A percentile compares a stretch with the other conserved stretches of the same genome.
These are phyloP conservation scores for Onychomys torridus DNA, from an alignment of 2,797 vertebrate genomes.

Conservation along the genomic window DNA sequence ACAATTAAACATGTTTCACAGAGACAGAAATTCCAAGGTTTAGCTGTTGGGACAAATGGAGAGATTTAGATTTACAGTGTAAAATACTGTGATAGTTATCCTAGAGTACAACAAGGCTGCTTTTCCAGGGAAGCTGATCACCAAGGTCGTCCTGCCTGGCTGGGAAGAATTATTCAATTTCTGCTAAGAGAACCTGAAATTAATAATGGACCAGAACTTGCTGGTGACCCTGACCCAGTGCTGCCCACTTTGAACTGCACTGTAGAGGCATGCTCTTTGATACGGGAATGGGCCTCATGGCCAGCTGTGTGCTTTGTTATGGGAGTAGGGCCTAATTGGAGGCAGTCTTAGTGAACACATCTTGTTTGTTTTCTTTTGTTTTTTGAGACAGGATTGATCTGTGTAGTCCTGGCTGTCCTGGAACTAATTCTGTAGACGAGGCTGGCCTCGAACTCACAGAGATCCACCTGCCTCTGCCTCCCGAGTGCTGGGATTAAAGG, in stretches of 20 bases:
- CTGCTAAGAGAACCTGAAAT: background rate
- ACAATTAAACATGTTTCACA: background rate
- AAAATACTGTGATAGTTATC: background rate
- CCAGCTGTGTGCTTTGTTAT: background rate
- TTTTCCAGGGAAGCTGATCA: background rate
- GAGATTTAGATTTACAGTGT: background rate
- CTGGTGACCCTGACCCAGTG: background rate
- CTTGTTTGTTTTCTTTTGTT: background rate
- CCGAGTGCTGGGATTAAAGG: too few relatives aligned
- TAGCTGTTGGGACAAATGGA: background rate
- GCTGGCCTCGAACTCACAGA: background rate
- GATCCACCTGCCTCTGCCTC: background rate
- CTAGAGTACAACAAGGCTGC: background rate
- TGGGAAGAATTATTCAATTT: background rate
- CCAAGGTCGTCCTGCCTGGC: background rate
- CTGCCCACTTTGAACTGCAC: background rate
- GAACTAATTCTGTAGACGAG: too few relatives aligned
- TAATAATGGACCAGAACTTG: background rate
- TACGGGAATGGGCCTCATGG: background rate
- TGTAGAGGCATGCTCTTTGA: background rate
- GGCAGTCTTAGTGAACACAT: background rate
- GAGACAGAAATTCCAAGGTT: background rate
- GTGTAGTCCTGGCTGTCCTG: background rate
- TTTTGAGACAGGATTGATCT: background rate
- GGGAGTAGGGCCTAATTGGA: background rate